Conservation (phyloP, 2,113 vertebrate genomes). For the Lepus americanus region DNA sequence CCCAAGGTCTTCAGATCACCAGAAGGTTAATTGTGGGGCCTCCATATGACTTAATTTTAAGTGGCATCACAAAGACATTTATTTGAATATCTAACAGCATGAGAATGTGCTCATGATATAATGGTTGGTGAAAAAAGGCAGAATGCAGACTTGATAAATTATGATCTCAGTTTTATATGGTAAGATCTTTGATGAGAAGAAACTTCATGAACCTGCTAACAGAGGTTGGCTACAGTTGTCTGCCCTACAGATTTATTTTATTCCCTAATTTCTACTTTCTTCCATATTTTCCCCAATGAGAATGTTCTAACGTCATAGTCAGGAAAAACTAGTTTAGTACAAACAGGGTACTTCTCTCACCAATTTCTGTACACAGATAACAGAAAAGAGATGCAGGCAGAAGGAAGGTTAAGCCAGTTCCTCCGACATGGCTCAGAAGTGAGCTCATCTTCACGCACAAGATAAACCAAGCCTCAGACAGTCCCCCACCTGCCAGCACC, state of each 20-base stretch:
- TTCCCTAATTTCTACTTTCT: conserved; percentile 47
- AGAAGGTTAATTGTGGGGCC: not conserved
- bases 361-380: not conserved
- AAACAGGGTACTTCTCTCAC: not conserved
- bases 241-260: not conserved
- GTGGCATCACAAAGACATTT: not conserved
- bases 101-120: not conserved
- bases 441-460: not conserved
- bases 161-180: not conserved
- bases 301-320: not conserved
- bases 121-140: not conserved
- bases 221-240: not conserved
- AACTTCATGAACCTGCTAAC: not conserved
- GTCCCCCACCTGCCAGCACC: not conserved
- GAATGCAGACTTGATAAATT: not conserved
- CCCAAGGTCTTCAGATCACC: conserved; percentile 1
- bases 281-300: not conserved
- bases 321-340: conserved; percentile 33
- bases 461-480: not conserved
- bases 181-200: conserved; percentile 21
- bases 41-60: not conserved
- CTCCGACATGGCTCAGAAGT: not conserved
- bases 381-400: not conserved
- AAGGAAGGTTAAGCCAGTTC: not conserved
- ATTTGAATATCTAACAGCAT: not conserved